A percentile compares a stretch with the other conserved stretches of the same genome.
These are phyloP conservation scores for Clarias laeviceps DNA, from an alignment of 2,797 vertebrate genomes.

Conservation along the genomic window DNA sequence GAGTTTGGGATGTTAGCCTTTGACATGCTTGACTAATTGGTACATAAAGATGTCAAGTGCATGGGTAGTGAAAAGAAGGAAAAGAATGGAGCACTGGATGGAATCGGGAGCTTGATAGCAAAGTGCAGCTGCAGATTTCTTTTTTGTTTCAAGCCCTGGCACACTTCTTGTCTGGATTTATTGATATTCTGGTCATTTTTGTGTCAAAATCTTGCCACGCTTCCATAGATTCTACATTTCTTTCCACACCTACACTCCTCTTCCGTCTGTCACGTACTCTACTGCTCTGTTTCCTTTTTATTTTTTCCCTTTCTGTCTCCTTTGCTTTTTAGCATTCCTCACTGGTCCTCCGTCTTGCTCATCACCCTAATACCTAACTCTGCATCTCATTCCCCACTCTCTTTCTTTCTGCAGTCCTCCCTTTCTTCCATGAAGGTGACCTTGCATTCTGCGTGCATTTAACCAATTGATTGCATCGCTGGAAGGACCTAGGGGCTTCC, in stretches of 20 bases:
- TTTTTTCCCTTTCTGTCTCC: neutral
- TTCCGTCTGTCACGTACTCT: neutral
- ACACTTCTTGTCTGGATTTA: neutral
- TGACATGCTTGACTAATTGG: slow-evolving; percentile 36
- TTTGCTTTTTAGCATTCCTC: slow-evolving; percentile 10
- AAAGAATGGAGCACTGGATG: neutral
- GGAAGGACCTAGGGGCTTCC: slow-evolving; percentile 60
- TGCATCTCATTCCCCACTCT: slow-evolving; percentile 12
- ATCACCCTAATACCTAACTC: slow-evolving; percentile 34
- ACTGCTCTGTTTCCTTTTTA: neutral
- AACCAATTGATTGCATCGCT: slow-evolving; percentile 57
- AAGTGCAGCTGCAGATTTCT: slow-evolving; percentile 1
- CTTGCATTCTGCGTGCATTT: slow-evolving; percentile 60
- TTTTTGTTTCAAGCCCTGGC: neutral
- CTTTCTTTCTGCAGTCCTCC: neutral
- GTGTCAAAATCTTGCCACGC: neutral
- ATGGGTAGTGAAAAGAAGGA: neutral
- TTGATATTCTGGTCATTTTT: slow-evolving; percentile 14
- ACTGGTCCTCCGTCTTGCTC: neutral
- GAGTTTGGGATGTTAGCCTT: neutral
- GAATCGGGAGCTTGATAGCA: neutral
- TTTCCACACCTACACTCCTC: neutral
- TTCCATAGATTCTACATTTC: neutral
- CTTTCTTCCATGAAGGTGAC: slow-evolving; percentile 60
- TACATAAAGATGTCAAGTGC: slow-evolving; percentile 32